Conservation (phyloP, 2,888 invertebrate species). For the Meiosimyza decipiens region DNA sequence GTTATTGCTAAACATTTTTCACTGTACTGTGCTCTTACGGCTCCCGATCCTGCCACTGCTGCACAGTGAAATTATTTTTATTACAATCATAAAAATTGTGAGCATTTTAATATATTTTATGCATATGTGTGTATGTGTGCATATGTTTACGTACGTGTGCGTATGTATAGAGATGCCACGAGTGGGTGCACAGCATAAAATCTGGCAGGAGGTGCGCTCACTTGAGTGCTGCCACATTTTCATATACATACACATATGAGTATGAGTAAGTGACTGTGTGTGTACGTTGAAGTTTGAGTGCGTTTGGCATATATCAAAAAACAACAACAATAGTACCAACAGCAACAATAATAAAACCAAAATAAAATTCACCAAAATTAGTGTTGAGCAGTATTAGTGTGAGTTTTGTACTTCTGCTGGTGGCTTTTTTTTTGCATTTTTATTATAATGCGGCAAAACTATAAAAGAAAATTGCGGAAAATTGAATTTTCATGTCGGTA, state of each 20-base stretch:
- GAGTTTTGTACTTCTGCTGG: not conserved
- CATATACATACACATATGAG: not conserved
- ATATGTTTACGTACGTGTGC: constrained; percentile 1
- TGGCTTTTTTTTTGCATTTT: constrained; percentile 21
- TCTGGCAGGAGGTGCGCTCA: not conserved
- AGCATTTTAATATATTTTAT: constrained; percentile 19
- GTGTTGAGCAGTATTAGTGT: not conserved
- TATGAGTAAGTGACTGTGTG: not conserved
- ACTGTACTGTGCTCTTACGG: not conserved
- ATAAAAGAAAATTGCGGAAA: constrained; percentile 45
- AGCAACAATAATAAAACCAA: constrained; percentile 6
- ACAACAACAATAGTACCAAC: not conserved
- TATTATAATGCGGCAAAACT: constrained; percentile 39
- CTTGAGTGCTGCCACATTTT: constrained; percentile 1
- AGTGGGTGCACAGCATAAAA: constrained; percentile 18
- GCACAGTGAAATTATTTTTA: constrained; percentile 27
- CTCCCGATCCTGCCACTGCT: too few relatives aligned
- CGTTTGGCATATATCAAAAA: not conserved
- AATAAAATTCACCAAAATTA: constrained; percentile 1
- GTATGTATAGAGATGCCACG: not conserved
- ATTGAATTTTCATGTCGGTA: constrained; percentile 44
- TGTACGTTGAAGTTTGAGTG: not conserved
- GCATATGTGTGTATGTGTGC: not conserved
- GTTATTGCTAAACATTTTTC: constrained; percentile 3
- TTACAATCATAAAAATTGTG: constrained; percentile 30